Evolutionary conservation across 2,797 vertebrate species (phyloP), one percentile per base, ranked within the genome.

Genomic region (Hippocampus kuda): DNA sequence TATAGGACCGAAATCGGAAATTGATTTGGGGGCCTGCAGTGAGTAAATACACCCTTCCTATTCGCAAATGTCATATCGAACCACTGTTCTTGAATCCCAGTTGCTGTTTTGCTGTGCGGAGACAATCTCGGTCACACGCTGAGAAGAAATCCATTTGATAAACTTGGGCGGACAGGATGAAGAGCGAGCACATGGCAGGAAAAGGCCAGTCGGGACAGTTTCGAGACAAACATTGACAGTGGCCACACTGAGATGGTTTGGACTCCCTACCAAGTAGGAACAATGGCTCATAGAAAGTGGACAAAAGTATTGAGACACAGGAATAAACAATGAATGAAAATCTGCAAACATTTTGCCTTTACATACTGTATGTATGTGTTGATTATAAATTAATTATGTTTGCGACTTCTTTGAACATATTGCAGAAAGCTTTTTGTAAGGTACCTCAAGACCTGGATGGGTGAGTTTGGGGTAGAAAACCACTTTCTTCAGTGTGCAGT

Each of bases 31-130:
- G 53, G 24, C 53, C 53, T 11, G 11, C 53, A 2, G 1, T 27
- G 44, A 46, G 56, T 16, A 57, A 57, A 27, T 27, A 9, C 12
- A 27, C 67, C 69, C 24, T 51, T 66, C 57, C 38, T 65, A 56
- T 80, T 75, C 68, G 41, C 70, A 77, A 69, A 71, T 72, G 65
- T 69, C 72, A 71, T 72, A 34, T 59, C 70, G 24, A 16, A 5
- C 13, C 56, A 57, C 11, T 24, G 4, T 57, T 27, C 12, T 26
- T 26, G 12, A 15, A 15, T 57, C 53, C 22, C n/a, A 12, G 63
- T n/a, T 22, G 24, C 27, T 70, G 10, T 51, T 74, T 65, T 74
- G 49, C 66, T 75, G 73, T 71, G 70, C 65, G 44, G 68, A 72
- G 64, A 75, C 59, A 2, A 67, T 71, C 46, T 66, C 61, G 4